phyloP scores from a whole-genome alignment of 2,113 vertebrate genomes.

The Neolamprologus longior region DNA sequence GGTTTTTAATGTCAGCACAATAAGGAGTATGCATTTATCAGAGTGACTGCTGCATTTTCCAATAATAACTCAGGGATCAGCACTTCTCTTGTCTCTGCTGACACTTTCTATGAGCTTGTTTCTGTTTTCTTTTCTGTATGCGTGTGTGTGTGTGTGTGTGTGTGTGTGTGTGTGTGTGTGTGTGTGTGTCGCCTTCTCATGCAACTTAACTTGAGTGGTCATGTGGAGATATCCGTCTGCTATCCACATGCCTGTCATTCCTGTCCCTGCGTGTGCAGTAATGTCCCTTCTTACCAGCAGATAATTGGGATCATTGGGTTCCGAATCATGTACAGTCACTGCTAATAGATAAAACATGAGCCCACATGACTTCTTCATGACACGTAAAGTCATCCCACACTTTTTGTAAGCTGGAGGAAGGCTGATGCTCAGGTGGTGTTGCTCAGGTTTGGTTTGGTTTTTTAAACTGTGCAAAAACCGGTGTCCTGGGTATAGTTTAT shows the following conservation, averaged over 20 bases:
- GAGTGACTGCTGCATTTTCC: background rate
- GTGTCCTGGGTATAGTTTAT: background rate
- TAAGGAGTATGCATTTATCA: background rate
- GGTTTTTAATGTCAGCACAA: background rate
- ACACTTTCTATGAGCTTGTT: background rate
- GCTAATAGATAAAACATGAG: background rate
- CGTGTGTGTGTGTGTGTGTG: too few relatives aligned
- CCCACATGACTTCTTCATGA: background rate
- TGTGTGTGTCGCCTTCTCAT: background rate
- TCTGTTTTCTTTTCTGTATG: background rate
- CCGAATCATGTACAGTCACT: background rate
- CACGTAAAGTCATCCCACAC: background rate
- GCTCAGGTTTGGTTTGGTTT: background rate
- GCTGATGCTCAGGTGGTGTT: background rate
- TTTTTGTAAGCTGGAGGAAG: background rate
- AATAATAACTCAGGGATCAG: background rate
- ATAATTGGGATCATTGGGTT: slow-evolving; percentile 3
- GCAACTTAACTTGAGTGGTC: background rate
- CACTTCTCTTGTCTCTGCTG: background rate
- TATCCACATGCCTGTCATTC: slow-evolving; percentile 21
- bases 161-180: too few relatives aligned
- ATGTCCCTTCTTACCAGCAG: background rate
- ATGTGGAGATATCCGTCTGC: slow-evolving; percentile 5
- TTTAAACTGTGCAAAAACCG: background rate
- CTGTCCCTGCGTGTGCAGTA: slow-evolving; percentile 23